Evolutionary conservation across 1,140 invertebrate genomes (phyloP).

Genomic region (Stegodyphus dumicola): DNA sequence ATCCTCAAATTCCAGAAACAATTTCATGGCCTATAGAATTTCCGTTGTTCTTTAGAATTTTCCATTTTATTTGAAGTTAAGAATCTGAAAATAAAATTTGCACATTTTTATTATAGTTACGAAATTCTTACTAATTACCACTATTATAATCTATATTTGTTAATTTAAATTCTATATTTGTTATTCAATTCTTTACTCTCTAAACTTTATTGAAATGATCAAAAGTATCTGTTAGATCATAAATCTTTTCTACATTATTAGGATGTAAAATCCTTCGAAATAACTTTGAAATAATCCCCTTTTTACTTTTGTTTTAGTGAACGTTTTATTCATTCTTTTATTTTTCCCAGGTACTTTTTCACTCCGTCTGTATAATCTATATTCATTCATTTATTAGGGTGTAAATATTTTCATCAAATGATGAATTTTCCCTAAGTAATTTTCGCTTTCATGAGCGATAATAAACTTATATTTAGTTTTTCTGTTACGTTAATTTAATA

Average conservation of each 20-base stretch:
- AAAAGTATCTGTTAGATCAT: background rate
- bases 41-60: slow-evolving; percentile 9
- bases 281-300: too few species aligned
- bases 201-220: background rate
- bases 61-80: slow-evolving; percentile 7
- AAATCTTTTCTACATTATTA: background rate
- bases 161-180: background rate
- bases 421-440: too few species aligned
- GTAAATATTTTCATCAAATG: too few species aligned
- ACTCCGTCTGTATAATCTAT: too few species aligned
- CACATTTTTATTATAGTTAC: background rate
- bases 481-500: background rate
- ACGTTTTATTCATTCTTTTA: too few species aligned
- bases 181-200: background rate
- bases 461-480: background rate
- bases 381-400: too few species aligned
- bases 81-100: slow-evolving; percentile 17
- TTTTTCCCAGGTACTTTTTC: too few species aligned
- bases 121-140: background rate
- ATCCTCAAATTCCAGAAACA: slow-evolving; percentile 7
- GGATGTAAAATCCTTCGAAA: background rate
- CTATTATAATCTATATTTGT: background rate
- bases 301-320: background rate
- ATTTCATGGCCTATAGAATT: slow-evolving; percentile 5
- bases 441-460: too few species aligned